Evolutionary conservation across 2,797 vertebrate genomes (phyloP).

Genomic region (Sebastes baramenuke): DNA sequence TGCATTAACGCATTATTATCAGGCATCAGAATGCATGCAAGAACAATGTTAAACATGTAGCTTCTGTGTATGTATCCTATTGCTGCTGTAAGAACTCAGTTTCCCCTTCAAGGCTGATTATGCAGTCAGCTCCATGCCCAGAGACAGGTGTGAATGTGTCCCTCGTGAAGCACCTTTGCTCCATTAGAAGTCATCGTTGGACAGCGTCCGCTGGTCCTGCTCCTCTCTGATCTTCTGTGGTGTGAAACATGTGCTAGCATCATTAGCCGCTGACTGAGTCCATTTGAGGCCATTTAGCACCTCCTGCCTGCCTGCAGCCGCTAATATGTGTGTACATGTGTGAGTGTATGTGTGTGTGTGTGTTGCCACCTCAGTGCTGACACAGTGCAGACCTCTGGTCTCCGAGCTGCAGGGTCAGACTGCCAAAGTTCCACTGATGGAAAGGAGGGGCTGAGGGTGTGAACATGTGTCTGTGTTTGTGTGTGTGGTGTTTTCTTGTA

Average conservation of each 20-base stretch:
- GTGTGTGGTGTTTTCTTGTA: background rate
- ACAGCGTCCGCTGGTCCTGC: background rate
- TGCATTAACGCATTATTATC: too few species aligned
- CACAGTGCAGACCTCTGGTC: slow-evolving; percentile 29
- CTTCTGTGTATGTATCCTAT: background rate
- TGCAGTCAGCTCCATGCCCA: background rate
- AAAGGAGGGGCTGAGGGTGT: background rate
- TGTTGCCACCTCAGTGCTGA: slow-evolving; percentile 12
- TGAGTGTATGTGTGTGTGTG: background rate
- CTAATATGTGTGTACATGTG: background rate
- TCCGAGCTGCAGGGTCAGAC: slow-evolving; percentile 29
- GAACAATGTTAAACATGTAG: background rate
- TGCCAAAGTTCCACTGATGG: slow-evolving; percentile 23
- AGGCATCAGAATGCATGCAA: too few species aligned
- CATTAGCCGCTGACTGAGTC: slow-evolving; percentile 66
- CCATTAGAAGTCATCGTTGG: slow-evolving; percentile 16
- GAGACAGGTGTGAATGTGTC: background rate
- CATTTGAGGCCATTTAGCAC: slow-evolving; percentile 78
- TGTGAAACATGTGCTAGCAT: slow-evolving; percentile 58
- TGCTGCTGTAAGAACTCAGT: background rate
- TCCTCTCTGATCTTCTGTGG: slow-evolving; percentile 23
- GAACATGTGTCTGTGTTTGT: background rate
- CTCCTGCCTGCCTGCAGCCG: slow-evolving; percentile 55
- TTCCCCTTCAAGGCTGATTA: background rate
- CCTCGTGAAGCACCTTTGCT: background rate